Evolutionary conservation across 2,888 invertebrate species (phyloP).

Genomic region (Drosophila parthenogenetica): DNA sequence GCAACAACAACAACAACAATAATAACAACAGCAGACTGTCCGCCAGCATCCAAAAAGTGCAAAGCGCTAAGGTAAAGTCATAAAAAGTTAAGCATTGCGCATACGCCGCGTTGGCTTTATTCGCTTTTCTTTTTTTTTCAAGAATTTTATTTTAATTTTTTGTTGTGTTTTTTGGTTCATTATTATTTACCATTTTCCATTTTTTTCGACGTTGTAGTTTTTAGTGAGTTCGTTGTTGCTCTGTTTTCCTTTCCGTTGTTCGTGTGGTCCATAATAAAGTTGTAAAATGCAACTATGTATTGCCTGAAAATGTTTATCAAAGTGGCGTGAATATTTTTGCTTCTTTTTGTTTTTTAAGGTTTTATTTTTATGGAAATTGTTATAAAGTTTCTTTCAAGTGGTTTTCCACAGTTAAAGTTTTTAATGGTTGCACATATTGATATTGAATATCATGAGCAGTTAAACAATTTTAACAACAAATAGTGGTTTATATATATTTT

Average conservation of each 20-base stretch:
- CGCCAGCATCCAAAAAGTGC: conserved; percentile 33
- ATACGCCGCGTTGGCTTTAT: conserved; percentile 51
- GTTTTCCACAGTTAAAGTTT: conserved; percentile 5
- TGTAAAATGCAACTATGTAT: conserved; percentile 69
- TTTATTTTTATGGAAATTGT: conserved; percentile 38
- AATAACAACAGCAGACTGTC: conserved; percentile 3
- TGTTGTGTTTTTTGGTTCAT: conserved; percentile 1
- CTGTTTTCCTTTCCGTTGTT: conserved; percentile 17
- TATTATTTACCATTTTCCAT: conserved; percentile 25
- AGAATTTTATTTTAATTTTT: conserved; percentile 22
- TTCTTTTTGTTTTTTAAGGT: conserved; percentile 32
- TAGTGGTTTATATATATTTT: not conserved
- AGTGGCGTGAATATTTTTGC: conserved; percentile 55
- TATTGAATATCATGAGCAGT: conserved; percentile 11
- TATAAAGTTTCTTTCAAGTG: conserved; percentile 31
- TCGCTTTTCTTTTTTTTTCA: conserved; percentile 4
- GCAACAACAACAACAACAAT: not conserved
- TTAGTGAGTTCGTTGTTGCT: conserved; percentile 2
- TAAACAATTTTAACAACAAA: conserved; percentile 11
- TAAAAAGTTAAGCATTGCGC: conserved; percentile 66
- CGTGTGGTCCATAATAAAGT: conserved; percentile 61
- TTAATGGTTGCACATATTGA: conserved; percentile 5
- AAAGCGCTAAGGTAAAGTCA: conserved; percentile 46
- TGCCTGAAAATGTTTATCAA: conserved; percentile 51
- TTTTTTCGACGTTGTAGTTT: not conserved